Conservation (phyloP, 2,113 vertebrate genomes). For the Sylvia atricapilla region DNA sequence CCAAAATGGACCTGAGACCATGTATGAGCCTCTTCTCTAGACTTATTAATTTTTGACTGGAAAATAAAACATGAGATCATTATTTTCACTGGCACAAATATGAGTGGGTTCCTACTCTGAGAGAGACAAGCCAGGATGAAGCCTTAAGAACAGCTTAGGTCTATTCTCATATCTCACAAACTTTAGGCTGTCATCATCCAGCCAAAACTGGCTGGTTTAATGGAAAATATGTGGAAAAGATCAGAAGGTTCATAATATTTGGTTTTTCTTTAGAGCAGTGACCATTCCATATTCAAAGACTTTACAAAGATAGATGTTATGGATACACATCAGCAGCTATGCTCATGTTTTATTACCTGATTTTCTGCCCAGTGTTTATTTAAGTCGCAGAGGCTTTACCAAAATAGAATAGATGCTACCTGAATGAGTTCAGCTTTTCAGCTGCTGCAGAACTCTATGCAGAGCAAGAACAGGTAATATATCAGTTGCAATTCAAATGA, state of each 20-base stretch:
- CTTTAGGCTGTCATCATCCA: neutral
- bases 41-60: neutral
- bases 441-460: neutral
- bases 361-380: neutral
- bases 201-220: neutral
- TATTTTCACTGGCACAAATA: neutral
- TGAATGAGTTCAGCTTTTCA: neutral
- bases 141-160: neutral
- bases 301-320: fast-evolving
- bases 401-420: neutral
- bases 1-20: neutral
- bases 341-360: neutral
- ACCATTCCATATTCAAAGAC: neutral
- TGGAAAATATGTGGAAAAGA: fast-evolving
- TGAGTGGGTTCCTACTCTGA: neutral
- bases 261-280: neutral
- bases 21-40: neutral
- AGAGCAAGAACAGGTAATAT: neutral
- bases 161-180: neutral
- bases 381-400: neutral
- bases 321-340: neutral
- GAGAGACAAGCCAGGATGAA: neutral
- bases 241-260: neutral
- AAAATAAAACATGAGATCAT: neutral
- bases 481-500: neutral